Evolutionary conservation across 2,113 vertebrate species (phyloP), one percentile per base, ranked within the genome.

Genomic region (Silurus asotus): DNA sequence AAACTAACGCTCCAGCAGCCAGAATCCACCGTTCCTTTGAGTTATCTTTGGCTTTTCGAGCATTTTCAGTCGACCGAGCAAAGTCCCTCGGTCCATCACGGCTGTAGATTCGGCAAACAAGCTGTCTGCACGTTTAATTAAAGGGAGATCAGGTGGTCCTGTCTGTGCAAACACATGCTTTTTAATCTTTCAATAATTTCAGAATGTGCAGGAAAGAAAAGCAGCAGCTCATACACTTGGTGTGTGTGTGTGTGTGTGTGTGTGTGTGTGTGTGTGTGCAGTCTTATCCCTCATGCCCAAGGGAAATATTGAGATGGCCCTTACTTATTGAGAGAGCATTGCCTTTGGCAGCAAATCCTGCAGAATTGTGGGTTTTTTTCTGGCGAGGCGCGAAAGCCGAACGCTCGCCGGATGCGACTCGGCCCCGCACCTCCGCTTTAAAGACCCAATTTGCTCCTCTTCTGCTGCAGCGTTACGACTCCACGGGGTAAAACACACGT

Each of bases 91-190:
- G 88, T 87, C 87, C 87, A 83, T 86, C 89, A 62, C 64, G 56
- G 89, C 88, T 90, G 90, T 87, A 89, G 82, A 89, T 89, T 61
- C 37, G 78, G 88, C 90, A 93, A 93, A 94, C 81, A 93, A 25
- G 56, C 53, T 88, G 91, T 81, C 88, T 88, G 76, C 87, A 79
- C 48, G 62, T 93, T 93, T 92, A 93, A 94, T 93, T 93, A 93
- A 93, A 88, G 88, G 51, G 83, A 84, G 90, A 92, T 90, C 89
- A 92, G 88, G 87, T 87, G 85, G 82, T 55, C 23, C 81, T 87
- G 82, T 90, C 89, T 91, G 90, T 88, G 92, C 89, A 93, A 92
- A 92, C 90, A 90, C 89, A 7, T 86, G 88, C 77, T 7, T 88
- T 91, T 89, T 83, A 86, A 88, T 89, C 86, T 88, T 76, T 82